Percentiles rank a stretch among this genome's conserved stretches.
These are phyloP conservation scores for Agrenia bidenticulata DNA, from an alignment of 2,888 invertebrate genomes.

Conservation along the genomic window DNA sequence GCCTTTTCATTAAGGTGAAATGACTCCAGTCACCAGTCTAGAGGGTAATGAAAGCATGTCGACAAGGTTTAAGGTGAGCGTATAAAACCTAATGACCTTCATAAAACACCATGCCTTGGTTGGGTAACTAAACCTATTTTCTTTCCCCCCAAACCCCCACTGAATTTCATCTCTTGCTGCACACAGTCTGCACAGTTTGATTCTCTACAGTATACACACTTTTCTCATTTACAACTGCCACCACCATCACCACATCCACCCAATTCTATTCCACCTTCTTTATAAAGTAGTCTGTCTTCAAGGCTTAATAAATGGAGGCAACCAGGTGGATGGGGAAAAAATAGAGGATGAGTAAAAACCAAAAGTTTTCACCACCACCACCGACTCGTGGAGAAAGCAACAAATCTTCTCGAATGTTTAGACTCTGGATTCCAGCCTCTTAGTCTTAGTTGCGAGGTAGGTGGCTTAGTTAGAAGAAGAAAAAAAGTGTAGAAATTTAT, in stretches of 20 bases:
- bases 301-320: too few relatives aligned
- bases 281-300: too few relatives aligned
- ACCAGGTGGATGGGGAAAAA: too few relatives aligned
- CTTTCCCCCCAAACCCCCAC: not conserved
- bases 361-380: too few relatives aligned
- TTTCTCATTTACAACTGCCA: not conserved
- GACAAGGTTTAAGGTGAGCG: constrained; percentile 34
- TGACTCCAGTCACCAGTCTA: constrained; percentile 13
- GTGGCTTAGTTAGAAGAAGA: not conserved
- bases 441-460: too few relatives aligned
- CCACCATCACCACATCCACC: too few relatives aligned
- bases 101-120: constrained; percentile 42
- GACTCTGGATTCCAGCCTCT: not conserved
- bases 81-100: constrained; percentile 47
- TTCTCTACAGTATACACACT: not conserved
- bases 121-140: constrained; percentile 15
- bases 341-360: too few relatives aligned
- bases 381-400: constrained; percentile 9
- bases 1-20: constrained; percentile 25
- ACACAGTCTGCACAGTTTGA: not conserved
- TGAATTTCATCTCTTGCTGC: not conserved
- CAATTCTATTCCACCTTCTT: too few relatives aligned
- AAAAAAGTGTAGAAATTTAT: too few relatives aligned
- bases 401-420: constrained; percentile 6
- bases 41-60: constrained; percentile 31